Base-by-base conservation (phyloP, 2,888 invertebrate species). In the Polyommatus iphigenia region DNA sequence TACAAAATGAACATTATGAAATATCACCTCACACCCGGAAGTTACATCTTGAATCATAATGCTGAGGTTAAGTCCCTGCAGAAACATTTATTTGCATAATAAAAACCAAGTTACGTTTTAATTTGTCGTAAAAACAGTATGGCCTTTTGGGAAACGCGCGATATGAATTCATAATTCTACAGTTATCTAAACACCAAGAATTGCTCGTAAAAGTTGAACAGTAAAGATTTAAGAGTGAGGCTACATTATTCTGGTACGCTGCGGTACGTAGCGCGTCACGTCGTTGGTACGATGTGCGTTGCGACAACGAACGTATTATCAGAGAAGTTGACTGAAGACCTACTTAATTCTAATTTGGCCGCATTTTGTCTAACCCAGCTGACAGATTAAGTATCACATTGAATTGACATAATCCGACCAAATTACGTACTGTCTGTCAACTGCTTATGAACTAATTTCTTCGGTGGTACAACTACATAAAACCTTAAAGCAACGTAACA, bases 21-120 rank as follows among this genome's bases (percentile, higher is more conserved):
- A 73, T 73, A 46, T 73, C 73, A 24, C 20, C 73, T 46, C 54
- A 54, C 2, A 54, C 18, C 46, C 29, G 50, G 29, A 75, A 75
- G 24, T 50, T 15, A 50, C 29, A 54, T 75, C 75, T 54, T 73
- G 29, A 75, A 75, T 75, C 75, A 75, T 24, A 54, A 75, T 75
- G 24, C 73, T 73, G 73, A 73, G 73, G 73, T 75, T 54, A 54
- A 54, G 50, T 75, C 75, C 75, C 46, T 29, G 18, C 29, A 29
- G 75, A 75, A 75, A 75, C 75, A 75, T 54, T 75, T 75, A 54
- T 75, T 75, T 75, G 75, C 75, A 54, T 75, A 32, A 75, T 54
- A 75, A 75, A 75, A 75, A 75, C 75, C 50, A 54, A 75, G 75
- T 75, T 75, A 75, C 29, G 54, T 75, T 75, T 75, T 75, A 75